These are phyloP conservation scores for Torymus aiolomorphi DNA, from an alignment of 2,888 invertebrate genomes.

Conservation along the genomic window DNA sequence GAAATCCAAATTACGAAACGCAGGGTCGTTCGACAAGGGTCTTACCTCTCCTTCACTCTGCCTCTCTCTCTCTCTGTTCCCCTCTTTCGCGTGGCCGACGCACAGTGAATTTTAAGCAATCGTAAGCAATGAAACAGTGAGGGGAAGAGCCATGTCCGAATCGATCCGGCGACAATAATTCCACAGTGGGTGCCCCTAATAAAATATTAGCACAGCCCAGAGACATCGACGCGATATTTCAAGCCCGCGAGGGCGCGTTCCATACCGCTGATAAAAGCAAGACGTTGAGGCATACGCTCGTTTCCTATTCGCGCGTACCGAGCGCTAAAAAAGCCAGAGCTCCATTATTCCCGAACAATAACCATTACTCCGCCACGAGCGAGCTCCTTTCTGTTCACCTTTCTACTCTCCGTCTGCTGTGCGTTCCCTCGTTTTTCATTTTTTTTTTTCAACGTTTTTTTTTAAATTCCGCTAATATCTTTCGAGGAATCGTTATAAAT, in stretches of 20 bases:
- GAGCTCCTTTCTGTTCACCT: slow-evolving; percentile 3
- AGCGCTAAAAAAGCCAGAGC: slow-evolving; percentile 49
- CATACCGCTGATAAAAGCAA: slow-evolving; percentile 54
- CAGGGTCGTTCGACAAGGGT: slow-evolving; percentile 5
- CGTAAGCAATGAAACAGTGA: slow-evolving; percentile 41
- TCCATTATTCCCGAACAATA: slow-evolving; percentile 55
- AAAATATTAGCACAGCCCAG: slow-evolving; percentile 47
- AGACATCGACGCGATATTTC: slow-evolving; percentile 46
- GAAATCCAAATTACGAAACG: slow-evolving; percentile 34
- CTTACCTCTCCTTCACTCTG: too few species aligned
- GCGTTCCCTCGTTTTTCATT: slow-evolving; percentile 1
- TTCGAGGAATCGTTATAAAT: background rate
- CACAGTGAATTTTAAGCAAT: slow-evolving; percentile 41
- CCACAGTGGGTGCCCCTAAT: slow-evolving; percentile 27
- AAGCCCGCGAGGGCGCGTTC: background rate
- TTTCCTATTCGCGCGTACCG: slow-evolving; percentile 34
- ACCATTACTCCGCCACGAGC: slow-evolving; percentile 48
- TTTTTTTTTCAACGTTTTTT: background rate
- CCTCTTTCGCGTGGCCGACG: background rate
- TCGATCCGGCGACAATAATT: slow-evolving; percentile 48
- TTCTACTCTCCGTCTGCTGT: background rate
- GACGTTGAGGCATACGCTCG: slow-evolving; percentile 53
- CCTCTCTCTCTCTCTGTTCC: too few species aligned
- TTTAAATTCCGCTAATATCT: slow-evolving; percentile 25
- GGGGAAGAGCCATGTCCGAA: slow-evolving; percentile 33